These are phyloP conservation scores for Pentamera pediparva DNA, from an alignment of 53 echinoderm and acorn worm genomes.

Conservation along the genomic window DNA sequence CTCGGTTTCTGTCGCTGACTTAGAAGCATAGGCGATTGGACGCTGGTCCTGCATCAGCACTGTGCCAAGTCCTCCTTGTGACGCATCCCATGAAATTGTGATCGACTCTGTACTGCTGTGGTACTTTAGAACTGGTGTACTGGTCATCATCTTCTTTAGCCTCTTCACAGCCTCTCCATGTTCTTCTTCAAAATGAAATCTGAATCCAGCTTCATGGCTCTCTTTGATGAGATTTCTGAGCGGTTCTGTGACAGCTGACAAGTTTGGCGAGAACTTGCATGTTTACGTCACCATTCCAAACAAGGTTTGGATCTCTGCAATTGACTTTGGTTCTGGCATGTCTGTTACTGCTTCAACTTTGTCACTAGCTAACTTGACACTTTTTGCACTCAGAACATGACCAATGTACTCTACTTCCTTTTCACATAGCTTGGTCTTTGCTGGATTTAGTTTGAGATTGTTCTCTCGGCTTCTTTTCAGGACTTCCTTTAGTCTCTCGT, in stretches of 20 bases:
- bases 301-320: background rate
- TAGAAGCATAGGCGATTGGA: constrained; percentile 28
- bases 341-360: constrained; percentile 13
- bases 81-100: constrained; percentile 33
- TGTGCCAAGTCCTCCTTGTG: constrained; percentile 23
- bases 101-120: constrained; percentile 24
- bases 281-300: constrained; percentile 26
- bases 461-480: too few relatives aligned
- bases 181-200: constrained; percentile 12
- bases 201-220: constrained; percentile 7
- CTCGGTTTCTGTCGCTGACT: constrained; percentile 24
- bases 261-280: constrained; percentile 21
- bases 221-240: constrained; percentile 27
- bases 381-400: constrained; percentile 11
- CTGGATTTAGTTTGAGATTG: background rate
- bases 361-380: background rate
- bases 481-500: background rate
- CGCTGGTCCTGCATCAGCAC: constrained; percentile 28
- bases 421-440: constrained; percentile 2
- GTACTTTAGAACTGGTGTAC: constrained; percentile 22
- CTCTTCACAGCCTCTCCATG: constrained; percentile 3
- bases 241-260: constrained; percentile 26
- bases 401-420: constrained; percentile 24
- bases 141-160: constrained; percentile 24
- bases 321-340: constrained; percentile 18